Conservation (phyloP, 1,140 invertebrate genomes). For the Scaptomyza hsui region DNA sequence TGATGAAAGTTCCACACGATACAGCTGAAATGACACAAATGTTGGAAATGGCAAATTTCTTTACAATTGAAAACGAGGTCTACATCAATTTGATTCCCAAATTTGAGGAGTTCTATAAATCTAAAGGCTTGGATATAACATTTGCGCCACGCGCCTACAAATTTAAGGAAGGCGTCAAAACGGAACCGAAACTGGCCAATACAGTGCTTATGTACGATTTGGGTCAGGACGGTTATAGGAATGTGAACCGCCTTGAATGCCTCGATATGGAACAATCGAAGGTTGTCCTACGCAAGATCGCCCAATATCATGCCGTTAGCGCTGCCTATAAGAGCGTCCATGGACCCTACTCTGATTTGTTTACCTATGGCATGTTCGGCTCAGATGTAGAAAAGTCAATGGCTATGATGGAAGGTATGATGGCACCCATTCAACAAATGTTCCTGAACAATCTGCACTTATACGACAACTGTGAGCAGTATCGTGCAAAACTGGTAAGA, state of each 20-base stretch:
- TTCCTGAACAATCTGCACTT: conserved; percentile 57
- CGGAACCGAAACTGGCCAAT: conserved; percentile 49
- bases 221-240: conserved; percentile 84
- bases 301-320: conserved; percentile 85
- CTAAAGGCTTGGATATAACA: conserved; percentile 53
- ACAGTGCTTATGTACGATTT: conserved; percentile 85
- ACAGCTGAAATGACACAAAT: conserved; percentile 59
- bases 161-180: conserved; percentile 30
- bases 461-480: conserved; percentile 54
- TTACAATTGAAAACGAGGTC: conserved; percentile 53
- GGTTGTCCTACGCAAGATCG: conserved; percentile 84
- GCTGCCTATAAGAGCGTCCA: conserved; percentile 36
- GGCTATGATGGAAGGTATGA: conserved; percentile 45
- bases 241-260: conserved; percentile 85
- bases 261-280: conserved; percentile 85
- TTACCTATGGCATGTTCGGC: conserved; percentile 48
- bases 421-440: conserved; percentile 25
- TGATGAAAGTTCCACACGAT: conserved; percentile 73
- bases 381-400: neutral
- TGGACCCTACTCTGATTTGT: conserved; percentile 43
- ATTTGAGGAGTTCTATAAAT: conserved; percentile 58
- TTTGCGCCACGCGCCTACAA: conserved; percentile 59
- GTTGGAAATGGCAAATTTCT: conserved; percentile 60
- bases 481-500: conserved; percentile 55
- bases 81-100: conserved; percentile 66